Base-by-base conservation (phyloP, 2,113 vertebrate species). In the Machaerirhynchus nigripectus region DNA sequence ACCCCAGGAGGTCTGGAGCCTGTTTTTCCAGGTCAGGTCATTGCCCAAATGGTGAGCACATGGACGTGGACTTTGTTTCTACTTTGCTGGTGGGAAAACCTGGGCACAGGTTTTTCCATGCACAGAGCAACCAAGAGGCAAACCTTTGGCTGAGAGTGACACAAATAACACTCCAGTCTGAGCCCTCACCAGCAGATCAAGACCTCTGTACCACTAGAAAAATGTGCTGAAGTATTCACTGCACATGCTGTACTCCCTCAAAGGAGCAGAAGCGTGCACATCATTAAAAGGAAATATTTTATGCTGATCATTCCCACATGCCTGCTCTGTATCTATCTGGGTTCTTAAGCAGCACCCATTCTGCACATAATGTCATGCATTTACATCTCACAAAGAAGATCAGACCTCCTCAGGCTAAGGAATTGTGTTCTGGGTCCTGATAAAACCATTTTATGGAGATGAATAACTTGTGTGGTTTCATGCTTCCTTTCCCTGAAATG, bases 281-380 rank as follows among this genome's bases (percentile, higher is more conserved):
- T 93, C 90, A 83, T 93, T 95, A 92, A 84, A 91, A 90, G 65
- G 76, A 97, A 92, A 81, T 96, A 88, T 94, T 95, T 96, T 90
- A 92, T 82, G 53, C 83, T 94, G 92, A 96, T 96, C 69, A 84
- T 94, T 96, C 90, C 95, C 95, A 95, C 77, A 89, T 94, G 86
- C 77, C 59, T 63, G 28, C 74, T 93, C 77, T 92, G 40, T 68
- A 16, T 94, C 85, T 90, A 27, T 84, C 83, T 24, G 19, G 52
- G 83, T 55, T 78, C 84, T 64, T 86, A 76, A 82, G 35, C 35
- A 93, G 92, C 65, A 89, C 93, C 83, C 74, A 67, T 94, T 88
- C 81, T 87, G 91, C 83, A 64, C 75, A 74, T 93, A 87, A 90
- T 84, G 93, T 93, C n/a, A 80, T 78, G 69, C 80, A 90, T 83